Evolutionary conservation across 2,113 vertebrate genomes (phyloP).

Genomic region (Grallaria varia): DNA sequence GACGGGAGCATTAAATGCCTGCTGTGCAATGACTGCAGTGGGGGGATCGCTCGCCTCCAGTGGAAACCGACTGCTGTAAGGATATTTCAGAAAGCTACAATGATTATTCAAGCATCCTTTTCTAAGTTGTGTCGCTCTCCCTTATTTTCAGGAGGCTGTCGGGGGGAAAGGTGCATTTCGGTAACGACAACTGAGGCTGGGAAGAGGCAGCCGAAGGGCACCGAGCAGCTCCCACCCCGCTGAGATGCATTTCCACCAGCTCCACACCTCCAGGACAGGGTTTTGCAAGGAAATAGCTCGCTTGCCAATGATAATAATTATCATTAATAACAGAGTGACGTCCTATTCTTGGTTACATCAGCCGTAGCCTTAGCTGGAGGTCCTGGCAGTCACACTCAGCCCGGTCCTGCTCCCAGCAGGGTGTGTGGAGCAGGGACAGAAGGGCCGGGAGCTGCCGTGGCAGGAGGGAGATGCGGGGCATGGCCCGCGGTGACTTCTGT

Average conservation of each 20-base stretch:
- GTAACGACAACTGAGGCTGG: not conserved
- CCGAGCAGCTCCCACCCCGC: not conserved
- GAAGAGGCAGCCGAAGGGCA: not conserved
- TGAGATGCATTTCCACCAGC: not conserved
- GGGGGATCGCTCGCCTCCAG: not conserved
- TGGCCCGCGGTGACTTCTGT: not conserved
- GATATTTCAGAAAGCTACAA: not conserved
- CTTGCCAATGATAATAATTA: not conserved
- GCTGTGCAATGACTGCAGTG: not conserved
- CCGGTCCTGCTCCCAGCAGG: not conserved
- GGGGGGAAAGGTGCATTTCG: not conserved
- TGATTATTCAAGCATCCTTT: not conserved
- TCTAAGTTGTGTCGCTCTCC: not conserved
- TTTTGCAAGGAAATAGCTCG: not conserved
- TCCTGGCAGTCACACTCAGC: not conserved
- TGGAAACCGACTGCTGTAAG: not conserved
- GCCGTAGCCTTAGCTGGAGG: not conserved
- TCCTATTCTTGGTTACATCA: slow-evolving; percentile 5
- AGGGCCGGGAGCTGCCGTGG: not conserved
- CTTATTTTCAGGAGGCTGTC: not conserved
- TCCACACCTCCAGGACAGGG: not conserved
- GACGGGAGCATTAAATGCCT: not conserved
- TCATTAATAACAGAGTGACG: not conserved
- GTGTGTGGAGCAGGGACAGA: not conserved
- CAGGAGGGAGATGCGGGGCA: not conserved